Percentiles rank a stretch among this genome's conserved stretches.
Evolutionary conservation across 2,888 invertebrate genomes (phyloP).

Genomic region (Drosophila anomelani): DNA sequence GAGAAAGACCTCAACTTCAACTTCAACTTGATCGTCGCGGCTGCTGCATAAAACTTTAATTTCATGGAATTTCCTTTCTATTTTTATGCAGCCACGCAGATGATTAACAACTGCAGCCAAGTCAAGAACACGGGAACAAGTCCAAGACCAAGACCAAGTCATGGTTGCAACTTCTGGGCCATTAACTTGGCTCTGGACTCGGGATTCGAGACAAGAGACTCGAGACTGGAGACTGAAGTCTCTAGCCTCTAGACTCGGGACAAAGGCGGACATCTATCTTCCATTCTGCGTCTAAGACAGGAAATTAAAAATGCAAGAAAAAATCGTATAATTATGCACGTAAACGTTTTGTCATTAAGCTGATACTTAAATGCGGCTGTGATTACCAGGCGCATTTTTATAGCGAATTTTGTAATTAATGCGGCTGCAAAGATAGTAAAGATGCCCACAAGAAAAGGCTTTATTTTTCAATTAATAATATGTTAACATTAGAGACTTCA

Average conservation of each 20-base stretch:
- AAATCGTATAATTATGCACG: constrained; percentile 64
- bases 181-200: constrained; percentile 38
- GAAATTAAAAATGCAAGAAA: constrained; percentile 63
- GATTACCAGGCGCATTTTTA: constrained; percentile 57
- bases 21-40: constrained; percentile 37
- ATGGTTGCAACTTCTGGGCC: constrained; percentile 42
- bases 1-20: constrained; percentile 40
- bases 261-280: constrained; percentile 16
- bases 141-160: constrained; percentile 43
- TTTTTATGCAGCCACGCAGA: constrained; percentile 66
- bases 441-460: no score
- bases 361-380: constrained; percentile 57
- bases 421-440: not conserved
- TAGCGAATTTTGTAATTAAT: constrained; percentile 23
- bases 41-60: constrained; percentile 63
- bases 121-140: constrained; percentile 43
- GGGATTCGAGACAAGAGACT: not conserved
- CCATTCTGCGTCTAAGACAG: constrained; percentile 45
- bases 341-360: constrained; percentile 74
- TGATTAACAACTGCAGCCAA: constrained; percentile 55
- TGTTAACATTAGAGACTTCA: constrained; percentile 16
- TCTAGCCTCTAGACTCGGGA: constrained; percentile 8
- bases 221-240: not conserved
- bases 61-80: constrained; percentile 78
- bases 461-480: not conserved